Conservation (phyloP, 2,888 invertebrate species). For the Antheraea yamamai region DNA sequence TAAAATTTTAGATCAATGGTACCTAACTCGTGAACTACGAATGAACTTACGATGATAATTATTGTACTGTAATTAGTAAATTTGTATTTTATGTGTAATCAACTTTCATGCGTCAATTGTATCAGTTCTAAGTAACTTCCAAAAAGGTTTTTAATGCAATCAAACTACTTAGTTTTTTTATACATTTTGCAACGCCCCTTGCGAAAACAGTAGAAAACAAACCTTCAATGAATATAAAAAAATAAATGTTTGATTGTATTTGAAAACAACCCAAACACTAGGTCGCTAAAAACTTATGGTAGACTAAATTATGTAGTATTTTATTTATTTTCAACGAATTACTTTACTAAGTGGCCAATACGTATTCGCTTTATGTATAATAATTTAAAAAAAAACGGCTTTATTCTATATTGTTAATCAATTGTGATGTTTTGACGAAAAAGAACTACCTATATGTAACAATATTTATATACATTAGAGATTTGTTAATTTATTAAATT, state of each 20-base stretch:
- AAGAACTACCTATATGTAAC: constrained; percentile 1
- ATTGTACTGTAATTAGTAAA: neutral
- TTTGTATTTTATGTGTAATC: too few relatives aligned
- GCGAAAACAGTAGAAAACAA: neutral
- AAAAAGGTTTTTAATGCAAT: too few relatives aligned
- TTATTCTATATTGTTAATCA: constrained; percentile 16
- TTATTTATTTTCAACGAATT: constrained; percentile 37
- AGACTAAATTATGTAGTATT: neutral
- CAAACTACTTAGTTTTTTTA: neutral
- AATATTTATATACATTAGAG: constrained; percentile 20
- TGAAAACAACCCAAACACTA: neutral
- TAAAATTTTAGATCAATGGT: too few relatives aligned
- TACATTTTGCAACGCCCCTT: neutral
- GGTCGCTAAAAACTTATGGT: neutral
- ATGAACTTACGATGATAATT: neutral
- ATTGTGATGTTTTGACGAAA: constrained; percentile 5
- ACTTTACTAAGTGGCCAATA: constrained; percentile 36
- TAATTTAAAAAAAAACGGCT: neutral
- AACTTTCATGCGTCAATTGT: too few relatives aligned
- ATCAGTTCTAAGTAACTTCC: too few relatives aligned
- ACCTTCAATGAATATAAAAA: neutral
- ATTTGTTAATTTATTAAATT: constrained; percentile 44
- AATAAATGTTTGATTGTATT: neutral
- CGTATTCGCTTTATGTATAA: constrained; percentile 1
- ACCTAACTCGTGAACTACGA: neutral